Evolutionary conservation across 1,140 invertebrate species (phyloP).

Genomic region (Venustaconcha ellipsiformis): DNA sequence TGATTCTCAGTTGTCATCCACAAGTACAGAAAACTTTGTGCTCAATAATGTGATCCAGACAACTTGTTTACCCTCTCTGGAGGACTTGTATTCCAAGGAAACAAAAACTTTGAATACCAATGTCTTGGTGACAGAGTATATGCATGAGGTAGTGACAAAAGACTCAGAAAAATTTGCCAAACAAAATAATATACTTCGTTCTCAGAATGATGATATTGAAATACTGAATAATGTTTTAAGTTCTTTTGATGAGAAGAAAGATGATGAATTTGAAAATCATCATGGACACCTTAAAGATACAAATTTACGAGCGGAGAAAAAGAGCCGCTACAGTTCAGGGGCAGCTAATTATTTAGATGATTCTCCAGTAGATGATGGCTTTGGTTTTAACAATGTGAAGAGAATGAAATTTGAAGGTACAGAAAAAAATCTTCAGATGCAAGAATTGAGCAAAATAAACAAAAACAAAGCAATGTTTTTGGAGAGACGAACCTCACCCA

Average conservation of each 20-base stretch:
- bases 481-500: not conserved
- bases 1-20: too few relatives aligned
- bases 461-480: slow-evolving; percentile 27
- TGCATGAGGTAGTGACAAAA: slow-evolving; percentile 64
- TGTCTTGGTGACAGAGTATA: slow-evolving; percentile 73
- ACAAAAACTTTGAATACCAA: slow-evolving; percentile 78
- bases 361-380: slow-evolving; percentile 30
- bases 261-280: slow-evolving; percentile 16
- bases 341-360: not conserved
- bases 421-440: slow-evolving; percentile 64
- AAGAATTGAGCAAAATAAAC: slow-evolving; percentile 59
- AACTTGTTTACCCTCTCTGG: slow-evolving; percentile 63
- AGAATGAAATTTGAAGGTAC: slow-evolving; percentile 55
- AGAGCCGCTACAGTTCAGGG: slow-evolving; percentile 24
- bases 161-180: slow-evolving; percentile 77
- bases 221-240: slow-evolving; percentile 5
- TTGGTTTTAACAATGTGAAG: slow-evolving; percentile 46
- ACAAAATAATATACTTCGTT: slow-evolving; percentile 38
- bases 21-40: not conserved
- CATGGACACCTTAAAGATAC: slow-evolving; percentile 43
- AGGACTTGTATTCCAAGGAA: slow-evolving; percentile 76
- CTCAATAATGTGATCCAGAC: slow-evolving; percentile 24
- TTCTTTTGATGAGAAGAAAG: slow-evolving; percentile 9
- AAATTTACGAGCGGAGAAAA: slow-evolving; percentile 49
- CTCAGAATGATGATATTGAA: slow-evolving; percentile 17